Evolutionary conservation across 2,888 invertebrate genomes (phyloP).

Genomic region (Liodrosophila aerea): DNA sequence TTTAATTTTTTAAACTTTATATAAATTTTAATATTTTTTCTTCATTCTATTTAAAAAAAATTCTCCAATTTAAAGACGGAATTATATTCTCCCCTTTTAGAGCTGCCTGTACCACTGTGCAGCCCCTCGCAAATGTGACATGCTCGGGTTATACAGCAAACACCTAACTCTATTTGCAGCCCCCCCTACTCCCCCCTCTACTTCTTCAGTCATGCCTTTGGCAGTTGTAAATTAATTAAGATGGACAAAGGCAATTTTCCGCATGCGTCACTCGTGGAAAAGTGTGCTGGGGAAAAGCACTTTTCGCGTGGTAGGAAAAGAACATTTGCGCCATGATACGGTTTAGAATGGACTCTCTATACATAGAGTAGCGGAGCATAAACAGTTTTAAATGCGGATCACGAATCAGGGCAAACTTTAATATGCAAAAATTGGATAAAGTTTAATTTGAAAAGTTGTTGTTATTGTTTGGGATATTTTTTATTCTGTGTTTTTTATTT

Average conservation of each 20-base stretch:
- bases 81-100: not conserved
- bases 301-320: conserved; percentile 9
- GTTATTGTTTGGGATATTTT: conserved; percentile 59
- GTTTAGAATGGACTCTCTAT: no score
- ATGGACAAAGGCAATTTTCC: conserved; percentile 71
- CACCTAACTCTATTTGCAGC: no score
- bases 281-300: conserved; percentile 23
- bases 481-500: conserved; percentile 21
- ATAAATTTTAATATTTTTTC: no score
- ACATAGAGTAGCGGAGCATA: no score
- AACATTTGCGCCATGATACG: not conserved
- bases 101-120: conserved; percentile 1
- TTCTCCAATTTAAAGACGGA: no score
- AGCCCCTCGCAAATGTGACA: no score
- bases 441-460: conserved; percentile 78
- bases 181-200: not conserved
- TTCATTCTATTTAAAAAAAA: no score
- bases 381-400: conserved; percentile 29
- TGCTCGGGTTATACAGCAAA: not conserved
- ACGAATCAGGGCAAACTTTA: conserved; percentile 59
- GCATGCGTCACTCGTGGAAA: conserved; percentile 27
- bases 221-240: conserved; percentile 68
- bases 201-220: conserved; percentile 19
- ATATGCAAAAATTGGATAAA: conserved; percentile 71
- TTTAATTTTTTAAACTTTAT: no score